Percentiles rank a stretch among this genome's conserved stretches.
Evolutionary conservation across 2,113 vertebrate genomes (phyloP).

Genomic region (Tringa solitaria): DNA sequence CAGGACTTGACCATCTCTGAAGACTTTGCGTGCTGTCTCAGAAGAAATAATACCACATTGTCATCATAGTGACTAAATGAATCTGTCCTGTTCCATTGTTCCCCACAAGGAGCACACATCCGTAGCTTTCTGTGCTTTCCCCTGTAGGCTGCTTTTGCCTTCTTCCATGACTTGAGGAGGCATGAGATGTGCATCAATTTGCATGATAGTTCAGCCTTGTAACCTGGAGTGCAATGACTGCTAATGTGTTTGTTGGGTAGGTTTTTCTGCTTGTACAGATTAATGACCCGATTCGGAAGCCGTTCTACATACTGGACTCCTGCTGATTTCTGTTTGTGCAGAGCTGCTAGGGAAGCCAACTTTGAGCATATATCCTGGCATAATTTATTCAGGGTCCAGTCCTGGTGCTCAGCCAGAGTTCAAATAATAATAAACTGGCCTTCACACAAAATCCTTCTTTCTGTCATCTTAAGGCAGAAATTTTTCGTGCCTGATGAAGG

Average conservation of each 20-base stretch:
- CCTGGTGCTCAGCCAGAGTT: background rate
- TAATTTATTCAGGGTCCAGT: slow-evolving; percentile 5
- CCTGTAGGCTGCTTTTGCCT: background rate
- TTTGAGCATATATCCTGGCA: background rate
- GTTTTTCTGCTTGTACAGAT: slow-evolving; percentile 52
- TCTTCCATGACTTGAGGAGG: background rate
- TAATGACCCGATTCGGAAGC: slow-evolving; percentile 44
- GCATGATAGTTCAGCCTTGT: slow-evolving; percentile 12
- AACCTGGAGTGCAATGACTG: slow-evolving; percentile 8
- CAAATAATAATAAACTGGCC: background rate
- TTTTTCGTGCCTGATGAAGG: background rate
- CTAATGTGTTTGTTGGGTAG: slow-evolving; percentile 45
- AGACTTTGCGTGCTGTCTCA: background rate
- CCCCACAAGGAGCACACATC: background rate
- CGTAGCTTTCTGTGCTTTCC: background rate
- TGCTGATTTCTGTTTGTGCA: slow-evolving; percentile 28
- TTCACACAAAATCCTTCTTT: background rate
- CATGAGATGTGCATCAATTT: slow-evolving; percentile 18
- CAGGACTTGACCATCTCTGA: background rate
- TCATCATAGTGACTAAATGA: background rate
- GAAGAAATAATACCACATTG: background rate
- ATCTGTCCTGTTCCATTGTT: background rate
- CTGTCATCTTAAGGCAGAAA: background rate
- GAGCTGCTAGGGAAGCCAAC: slow-evolving; percentile 10
- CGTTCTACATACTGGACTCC: background rate